Percentiles rank a stretch among this genome's conserved stretches.
These are phyloP conservation scores for Invenusta paracnida DNA, from an alignment of 2,888 invertebrate species.

Conservation along the genomic window DNA sequence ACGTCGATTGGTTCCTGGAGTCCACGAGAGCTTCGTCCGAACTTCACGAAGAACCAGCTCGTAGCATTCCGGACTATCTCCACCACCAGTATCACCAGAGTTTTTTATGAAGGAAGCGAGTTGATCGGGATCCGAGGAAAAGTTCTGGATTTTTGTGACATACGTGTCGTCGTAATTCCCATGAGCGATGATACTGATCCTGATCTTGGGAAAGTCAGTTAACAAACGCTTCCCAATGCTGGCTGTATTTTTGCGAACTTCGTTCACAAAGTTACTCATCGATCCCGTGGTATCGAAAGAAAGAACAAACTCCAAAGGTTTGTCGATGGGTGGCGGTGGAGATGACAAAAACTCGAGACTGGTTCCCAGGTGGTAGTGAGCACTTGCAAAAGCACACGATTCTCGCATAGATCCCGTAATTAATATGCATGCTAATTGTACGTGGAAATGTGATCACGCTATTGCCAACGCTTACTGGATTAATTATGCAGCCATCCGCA, in stretches of 20 bases:
- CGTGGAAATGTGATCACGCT: too few species aligned
- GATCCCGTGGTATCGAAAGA: slow-evolving; percentile 55
- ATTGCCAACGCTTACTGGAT: too few species aligned
- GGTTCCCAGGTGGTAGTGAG: too few species aligned
- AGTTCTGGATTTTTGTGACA: slow-evolving; percentile 52
- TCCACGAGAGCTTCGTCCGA: slow-evolving; percentile 42
- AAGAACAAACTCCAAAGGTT: slow-evolving; percentile 51
- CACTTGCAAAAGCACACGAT: too few species aligned
- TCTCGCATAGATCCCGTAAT: too few species aligned
- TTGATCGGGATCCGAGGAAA: slow-evolving; percentile 50
- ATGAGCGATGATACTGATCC: slow-evolving; percentile 55
- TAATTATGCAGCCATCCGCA: too few species aligned
- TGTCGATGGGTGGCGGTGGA: background rate
- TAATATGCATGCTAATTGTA: too few species aligned
- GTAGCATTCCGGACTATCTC: slow-evolving; percentile 55
- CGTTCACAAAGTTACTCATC: slow-evolving; percentile 51
- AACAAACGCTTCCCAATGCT: slow-evolving; percentile 54
- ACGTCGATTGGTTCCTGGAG: slow-evolving; percentile 51
- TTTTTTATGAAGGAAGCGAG: slow-evolving; percentile 51
- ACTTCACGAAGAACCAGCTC: slow-evolving; percentile 53
- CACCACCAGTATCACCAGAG: slow-evolving; percentile 52
- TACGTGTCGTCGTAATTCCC: slow-evolving; percentile 57
- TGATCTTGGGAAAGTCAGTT: slow-evolving; percentile 53
- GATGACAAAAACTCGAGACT: too few species aligned
- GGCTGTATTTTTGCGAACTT: slow-evolving; percentile 51